Base-by-base conservation (phyloP, 2,797 vertebrate species). In the Pempheris klunzingeri region DNA sequence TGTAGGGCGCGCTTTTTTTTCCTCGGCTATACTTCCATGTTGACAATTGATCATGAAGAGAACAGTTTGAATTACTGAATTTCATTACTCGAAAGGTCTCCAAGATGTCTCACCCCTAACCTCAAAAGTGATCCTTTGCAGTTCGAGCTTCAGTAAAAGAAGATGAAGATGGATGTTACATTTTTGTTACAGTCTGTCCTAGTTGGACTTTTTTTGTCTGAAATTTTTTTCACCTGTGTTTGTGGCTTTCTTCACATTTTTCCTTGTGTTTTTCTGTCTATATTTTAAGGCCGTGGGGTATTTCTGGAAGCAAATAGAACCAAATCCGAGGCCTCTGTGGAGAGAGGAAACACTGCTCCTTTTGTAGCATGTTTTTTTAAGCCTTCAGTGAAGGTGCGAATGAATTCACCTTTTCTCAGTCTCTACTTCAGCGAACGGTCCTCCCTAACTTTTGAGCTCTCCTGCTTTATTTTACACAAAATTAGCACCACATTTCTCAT, bases 221-320 rank as follows among this genome's bases (percentile, higher is more conserved):
- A n/a, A 59, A 7, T 77, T 76, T 17, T 58, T 80, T n/a, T n/a
- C n/a, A 30, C 28, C 47, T 12, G 4, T 52, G 66, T 80, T 64
- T 11, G 44, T 81, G 54, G 77, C 83, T 78, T 62, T 55, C 32
- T 46, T 67, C 39, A 7, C 12, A 52, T 60, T 72, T 60, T 36
- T 70, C 17, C n/a, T 36, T 11, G 3, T 47, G 47, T 81, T 60
- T 77, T 68, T 10, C 62, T 63, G 74, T 83, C 55, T 90, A 68
- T 90, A 81, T 88, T 90, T 89, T 85, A 84, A 74, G 78, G 44
- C 75, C 24, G 18, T 10, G 0, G 81, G 77, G 83, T 88, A 88
- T 91, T 88, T 88, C 76, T 81, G 73, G 88, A 87, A 70, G 84
- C 74, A 87, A 81, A 88, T 77, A 90, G 58, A 70, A 68, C 55